These are phyloP conservation scores for Philonicus albiceps DNA, from an alignment of 2,888 invertebrate genomes.

Conservation along the genomic window DNA sequence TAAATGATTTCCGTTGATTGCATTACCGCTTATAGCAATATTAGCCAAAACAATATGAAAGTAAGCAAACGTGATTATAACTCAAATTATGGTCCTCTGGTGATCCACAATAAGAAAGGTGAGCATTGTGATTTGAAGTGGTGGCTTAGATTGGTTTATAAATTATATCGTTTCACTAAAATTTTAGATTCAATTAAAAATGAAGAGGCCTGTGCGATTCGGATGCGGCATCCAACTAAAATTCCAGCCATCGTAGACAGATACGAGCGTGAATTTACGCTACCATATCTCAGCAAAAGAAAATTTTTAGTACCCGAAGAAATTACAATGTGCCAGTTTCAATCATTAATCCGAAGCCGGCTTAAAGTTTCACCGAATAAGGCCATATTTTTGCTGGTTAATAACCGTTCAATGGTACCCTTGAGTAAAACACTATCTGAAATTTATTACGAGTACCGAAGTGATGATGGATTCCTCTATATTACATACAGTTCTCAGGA, in stretches of 20 bases:
- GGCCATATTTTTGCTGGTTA: slow-evolving; percentile 83
- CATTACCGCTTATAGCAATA: slow-evolving; percentile 33
- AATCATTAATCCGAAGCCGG: slow-evolving; percentile 75
- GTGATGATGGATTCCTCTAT: slow-evolving; percentile 87
- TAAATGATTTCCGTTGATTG: slow-evolving; percentile 40
- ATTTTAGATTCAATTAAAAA: slow-evolving; percentile 58
- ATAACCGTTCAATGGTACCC: slow-evolving; percentile 82
- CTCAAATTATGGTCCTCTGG: slow-evolving; percentile 44
- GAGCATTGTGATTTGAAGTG: not conserved
- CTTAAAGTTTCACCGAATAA: slow-evolving; percentile 67
- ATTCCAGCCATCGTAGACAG: slow-evolving; percentile 85
- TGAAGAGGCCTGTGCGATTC: slow-evolving; percentile 81
- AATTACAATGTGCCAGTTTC: slow-evolving; percentile 87
- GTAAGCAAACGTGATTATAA: slow-evolving; percentile 46
- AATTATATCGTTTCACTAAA: not conserved
- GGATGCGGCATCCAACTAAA: slow-evolving; percentile 80
- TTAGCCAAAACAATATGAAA: slow-evolving; percentile 46
- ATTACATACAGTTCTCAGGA: slow-evolving; percentile 91
- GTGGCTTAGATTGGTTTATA: not conserved
- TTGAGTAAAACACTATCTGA: slow-evolving; percentile 83
- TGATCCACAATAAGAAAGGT: slow-evolving; percentile 41
- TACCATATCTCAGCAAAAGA: slow-evolving; percentile 82
- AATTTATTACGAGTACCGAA: slow-evolving; percentile 77
- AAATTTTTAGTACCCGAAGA: slow-evolving; percentile 91
- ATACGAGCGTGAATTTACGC: slow-evolving; percentile 77